Percentiles rank a stretch among this genome's conserved stretches.
These are phyloP conservation scores for Bhutanitis thaidina DNA, from an alignment of 2,888 invertebrate species.

Conservation along the genomic window DNA sequence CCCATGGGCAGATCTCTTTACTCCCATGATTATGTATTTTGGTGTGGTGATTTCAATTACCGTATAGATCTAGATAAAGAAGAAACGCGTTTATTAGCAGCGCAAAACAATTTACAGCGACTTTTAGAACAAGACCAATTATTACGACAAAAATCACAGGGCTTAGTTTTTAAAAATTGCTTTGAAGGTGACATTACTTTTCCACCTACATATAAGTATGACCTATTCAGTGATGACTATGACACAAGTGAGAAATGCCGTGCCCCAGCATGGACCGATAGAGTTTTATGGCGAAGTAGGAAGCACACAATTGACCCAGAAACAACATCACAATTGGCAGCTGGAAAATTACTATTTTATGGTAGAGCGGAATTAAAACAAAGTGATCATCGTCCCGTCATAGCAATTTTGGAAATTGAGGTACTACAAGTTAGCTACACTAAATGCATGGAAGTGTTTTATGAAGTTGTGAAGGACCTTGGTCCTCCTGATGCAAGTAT, in stretches of 20 bases:
- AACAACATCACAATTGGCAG: slow-evolving; percentile 82
- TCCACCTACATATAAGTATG: slow-evolving; percentile 99
- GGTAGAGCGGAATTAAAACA: slow-evolving; percentile 97
- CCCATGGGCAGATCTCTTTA: slow-evolving; percentile 95
- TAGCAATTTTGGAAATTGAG: slow-evolving; percentile 93
- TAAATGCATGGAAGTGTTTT: slow-evolving; percentile 89
- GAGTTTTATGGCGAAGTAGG: slow-evolving; percentile 95
- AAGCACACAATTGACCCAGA: slow-evolving; percentile 87
- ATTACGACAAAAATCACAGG: slow-evolving; percentile 87
- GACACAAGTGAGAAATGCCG: slow-evolving; percentile 99
- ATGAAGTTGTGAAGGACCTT: slow-evolving; percentile 90
- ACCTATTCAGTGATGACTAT: slow-evolving; percentile 98
- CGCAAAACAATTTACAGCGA: slow-evolving; percentile 85
- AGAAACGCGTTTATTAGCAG: slow-evolving; percentile 91
- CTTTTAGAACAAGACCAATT: slow-evolving; percentile 94
- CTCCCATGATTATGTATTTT: slow-evolving; percentile 98
- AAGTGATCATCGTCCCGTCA: slow-evolving; percentile 98
- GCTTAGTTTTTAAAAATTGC: slow-evolving; percentile 94
- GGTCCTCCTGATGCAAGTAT: slow-evolving; percentile 98
- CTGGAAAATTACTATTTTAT: slow-evolving; percentile 92
- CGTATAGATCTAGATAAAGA: slow-evolving; percentile 97
- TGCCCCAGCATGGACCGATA: slow-evolving; percentile 99
- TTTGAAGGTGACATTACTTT: slow-evolving; percentile 95
- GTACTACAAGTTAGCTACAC: slow-evolving; percentile 88
- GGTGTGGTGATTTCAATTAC: slow-evolving; percentile 99